Evolutionary conservation across 1,140 invertebrate genomes (phyloP).

Genomic region (Solen grandis): DNA sequence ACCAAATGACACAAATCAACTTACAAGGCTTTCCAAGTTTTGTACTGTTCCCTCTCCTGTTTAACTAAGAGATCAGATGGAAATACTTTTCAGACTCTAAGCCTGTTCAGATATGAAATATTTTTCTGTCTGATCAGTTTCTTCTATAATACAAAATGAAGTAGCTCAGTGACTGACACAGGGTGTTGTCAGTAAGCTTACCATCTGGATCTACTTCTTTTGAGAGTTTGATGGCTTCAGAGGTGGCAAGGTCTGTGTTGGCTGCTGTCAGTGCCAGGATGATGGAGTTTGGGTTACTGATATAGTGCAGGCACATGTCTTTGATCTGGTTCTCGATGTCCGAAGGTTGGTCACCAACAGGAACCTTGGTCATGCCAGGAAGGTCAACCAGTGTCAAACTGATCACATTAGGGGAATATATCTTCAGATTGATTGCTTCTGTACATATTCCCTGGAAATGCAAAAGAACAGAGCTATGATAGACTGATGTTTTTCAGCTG

Average conservation of each 20-base stretch:
- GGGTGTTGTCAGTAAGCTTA: too few relatives aligned
- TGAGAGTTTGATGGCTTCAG: conserved; percentile 81
- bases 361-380: conserved; percentile 98
- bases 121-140: too few relatives aligned
- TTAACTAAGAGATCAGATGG: too few relatives aligned
- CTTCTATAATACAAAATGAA: too few relatives aligned
- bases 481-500: too few relatives aligned
- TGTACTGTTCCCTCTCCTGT: too few relatives aligned
- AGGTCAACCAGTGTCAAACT: conserved; percentile 99
- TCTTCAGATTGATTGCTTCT: conserved; percentile 98
- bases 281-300: conserved; percentile 85
- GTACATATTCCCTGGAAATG: conserved; percentile 91
- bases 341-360: conserved; percentile 85
- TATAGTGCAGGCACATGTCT: conserved; percentile 83
- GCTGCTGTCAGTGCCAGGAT: conserved; percentile 83
- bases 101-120: too few relatives aligned
- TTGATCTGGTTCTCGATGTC: conserved; percentile 83
- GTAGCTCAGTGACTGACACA: too few relatives aligned
- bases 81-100: too few relatives aligned
- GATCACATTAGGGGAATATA: conserved; percentile 94
- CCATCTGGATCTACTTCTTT: conserved; percentile 81
- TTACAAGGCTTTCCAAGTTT: too few relatives aligned
- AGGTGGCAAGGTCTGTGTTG: conserved; percentile 81
- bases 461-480: too few relatives aligned
- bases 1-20: too few relatives aligned